Percentiles rank a stretch among this genome's conserved stretches.
Conservation (phyloP, 1,140 invertebrate genomes). For the Dendroctonus ponderosae region DNA sequence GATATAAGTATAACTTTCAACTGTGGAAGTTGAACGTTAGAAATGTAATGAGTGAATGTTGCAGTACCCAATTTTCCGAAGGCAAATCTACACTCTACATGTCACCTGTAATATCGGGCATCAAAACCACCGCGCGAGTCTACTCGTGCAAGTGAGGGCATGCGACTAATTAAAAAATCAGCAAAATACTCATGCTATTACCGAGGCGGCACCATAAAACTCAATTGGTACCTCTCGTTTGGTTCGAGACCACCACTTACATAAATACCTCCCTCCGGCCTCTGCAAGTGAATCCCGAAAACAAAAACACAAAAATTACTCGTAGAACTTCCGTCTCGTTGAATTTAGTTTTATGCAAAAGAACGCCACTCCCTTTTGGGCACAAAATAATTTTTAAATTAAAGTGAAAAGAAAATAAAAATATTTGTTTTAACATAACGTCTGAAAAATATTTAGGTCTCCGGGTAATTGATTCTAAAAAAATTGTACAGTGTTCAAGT, state of each 20-base stretch:
- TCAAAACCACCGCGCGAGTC: conserved; percentile 1
- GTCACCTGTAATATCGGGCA: conserved; percentile 5
- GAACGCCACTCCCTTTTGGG: background rate
- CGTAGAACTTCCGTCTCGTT: background rate
- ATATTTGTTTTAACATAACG: too few relatives aligned
- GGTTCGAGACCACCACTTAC: conserved; percentile 61
- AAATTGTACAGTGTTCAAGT: too few relatives aligned
- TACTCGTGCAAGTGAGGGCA: conserved; percentile 31
- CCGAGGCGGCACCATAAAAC: conserved; percentile 35
- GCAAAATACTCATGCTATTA: conserved; percentile 44
- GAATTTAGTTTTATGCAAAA: background rate
- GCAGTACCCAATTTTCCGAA: too few relatives aligned
- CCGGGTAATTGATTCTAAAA: too few relatives aligned
- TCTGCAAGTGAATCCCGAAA: conserved; percentile 59
- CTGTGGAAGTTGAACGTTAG: too few relatives aligned
- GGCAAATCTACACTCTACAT: background rate
- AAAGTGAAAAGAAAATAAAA: too few relatives aligned
- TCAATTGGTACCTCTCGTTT: conserved; percentile 34
- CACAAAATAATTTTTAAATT: too few relatives aligned
- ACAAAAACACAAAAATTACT: conserved; percentile 49
- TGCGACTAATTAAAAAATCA: conserved; percentile 39
- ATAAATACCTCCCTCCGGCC: conserved; percentile 57
- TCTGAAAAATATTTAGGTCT: too few relatives aligned
- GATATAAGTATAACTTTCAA: too few relatives aligned
- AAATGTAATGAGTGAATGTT: too few relatives aligned